These are phyloP conservation scores for Macroramphosus scolopax DNA, from an alignment of 2,797 vertebrate genomes.

Conservation along the genomic window DNA sequence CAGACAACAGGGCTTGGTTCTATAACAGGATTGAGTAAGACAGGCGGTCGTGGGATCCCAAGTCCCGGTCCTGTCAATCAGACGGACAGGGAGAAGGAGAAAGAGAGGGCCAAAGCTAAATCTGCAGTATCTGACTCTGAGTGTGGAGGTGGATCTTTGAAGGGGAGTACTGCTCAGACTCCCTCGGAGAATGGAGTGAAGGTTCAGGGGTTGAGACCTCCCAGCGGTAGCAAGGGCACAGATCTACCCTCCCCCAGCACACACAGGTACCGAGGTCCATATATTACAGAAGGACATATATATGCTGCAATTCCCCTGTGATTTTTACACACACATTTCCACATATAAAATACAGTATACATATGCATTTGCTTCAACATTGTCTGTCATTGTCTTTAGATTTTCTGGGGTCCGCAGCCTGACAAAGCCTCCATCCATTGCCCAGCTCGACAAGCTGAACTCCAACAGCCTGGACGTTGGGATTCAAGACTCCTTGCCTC, in stretches of 20 bases:
- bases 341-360: not conserved
- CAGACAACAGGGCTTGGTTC: conserved; percentile 78
- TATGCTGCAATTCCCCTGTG: not conserved
- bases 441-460: conserved; percentile 90
- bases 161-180: conserved; percentile 72
- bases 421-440: conserved; percentile 84
- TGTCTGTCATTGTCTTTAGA: conserved; percentile 38
- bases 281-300: not conserved
- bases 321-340: not conserved
- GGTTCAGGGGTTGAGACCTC: conserved; percentile 77
- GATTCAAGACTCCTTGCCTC: conserved; percentile 66
- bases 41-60: conserved; percentile 59
- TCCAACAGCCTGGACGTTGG: conserved; percentile 86
- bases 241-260: conserved; percentile 83
- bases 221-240: conserved; percentile 74
- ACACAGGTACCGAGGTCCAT: conserved; percentile 79
- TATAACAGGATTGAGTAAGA: conserved; percentile 66
- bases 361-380: conserved; percentile 6
- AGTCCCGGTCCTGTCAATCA: conserved; percentile 88
- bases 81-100: conserved; percentile 95
- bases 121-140: conserved; percentile 88
- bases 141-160: conserved; percentile 65
- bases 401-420: conserved; percentile 86
- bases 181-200: conserved; percentile 83
- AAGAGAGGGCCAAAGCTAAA: conserved; percentile 95